Evolutionary conservation across 2,113 vertebrate genomes (phyloP).

Genomic region (Takifugu flavidus): DNA sequence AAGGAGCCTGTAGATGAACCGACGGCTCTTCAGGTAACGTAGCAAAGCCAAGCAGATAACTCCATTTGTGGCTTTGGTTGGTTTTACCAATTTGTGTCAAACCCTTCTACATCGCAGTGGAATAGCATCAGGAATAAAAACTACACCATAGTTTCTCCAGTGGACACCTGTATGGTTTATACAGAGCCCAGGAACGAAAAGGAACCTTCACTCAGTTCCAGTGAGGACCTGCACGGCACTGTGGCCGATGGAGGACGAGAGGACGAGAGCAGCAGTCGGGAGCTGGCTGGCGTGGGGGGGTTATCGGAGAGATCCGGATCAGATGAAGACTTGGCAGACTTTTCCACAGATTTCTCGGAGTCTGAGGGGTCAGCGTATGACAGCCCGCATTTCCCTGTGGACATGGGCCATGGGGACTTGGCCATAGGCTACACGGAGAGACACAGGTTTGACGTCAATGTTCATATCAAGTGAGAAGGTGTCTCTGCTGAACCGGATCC

Average conservation of each 20-base stretch:
- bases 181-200: not conserved
- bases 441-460: not conserved
- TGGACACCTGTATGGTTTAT: rapidly evolving
- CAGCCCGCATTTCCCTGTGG: rapidly evolving
- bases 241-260: not conserved
- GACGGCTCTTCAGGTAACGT: slow-evolving; percentile 9
- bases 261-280: not conserved
- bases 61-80: not conserved
- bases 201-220: not conserved
- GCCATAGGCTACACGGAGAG: slow-evolving; percentile 8
- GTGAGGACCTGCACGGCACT: no score
- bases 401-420: slow-evolving; percentile 35
- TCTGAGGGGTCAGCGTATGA: slow-evolving; percentile 19
- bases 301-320: not conserved
- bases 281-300: not conserved
- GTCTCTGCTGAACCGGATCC: not conserved
- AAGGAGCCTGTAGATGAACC: not conserved
- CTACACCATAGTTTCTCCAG: rapidly evolving
- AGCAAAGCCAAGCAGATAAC: not conserved
- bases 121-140: no score
- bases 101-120: not conserved
- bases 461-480: no score
- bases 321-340: not conserved
- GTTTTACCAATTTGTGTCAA: not conserved
- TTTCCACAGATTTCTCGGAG: not conserved